Evolutionary conservation across 2,888 invertebrate species (phyloP).

Genomic region (Brachycybe producta): DNA sequence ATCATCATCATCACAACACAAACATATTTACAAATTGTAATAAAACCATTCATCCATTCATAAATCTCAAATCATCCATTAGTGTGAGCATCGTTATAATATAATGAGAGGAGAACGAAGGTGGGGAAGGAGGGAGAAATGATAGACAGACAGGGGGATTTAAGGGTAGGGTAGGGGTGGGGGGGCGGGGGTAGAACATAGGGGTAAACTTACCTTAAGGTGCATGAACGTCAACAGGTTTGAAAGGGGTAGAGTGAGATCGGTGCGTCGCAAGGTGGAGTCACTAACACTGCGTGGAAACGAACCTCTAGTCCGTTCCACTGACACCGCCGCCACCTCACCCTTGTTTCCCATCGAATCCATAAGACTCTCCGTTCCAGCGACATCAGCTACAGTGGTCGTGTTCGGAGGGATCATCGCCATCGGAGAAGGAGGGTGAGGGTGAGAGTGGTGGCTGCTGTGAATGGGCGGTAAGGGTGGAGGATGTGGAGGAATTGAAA

Average conservation of each 20-base stretch:
- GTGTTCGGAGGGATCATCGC: background rate
- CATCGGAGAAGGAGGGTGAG: background rate
- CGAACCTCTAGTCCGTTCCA: conserved; percentile 8
- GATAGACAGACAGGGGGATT: too few relatives aligned
- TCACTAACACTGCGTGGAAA: conserved; percentile 33
- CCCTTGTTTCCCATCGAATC: conserved; percentile 3
- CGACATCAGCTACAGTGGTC: background rate
- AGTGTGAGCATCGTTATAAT: too few relatives aligned
- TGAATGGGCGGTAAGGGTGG: background rate
- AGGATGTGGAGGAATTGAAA: background rate
- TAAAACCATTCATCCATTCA: too few relatives aligned
- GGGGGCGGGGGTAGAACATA: background rate
- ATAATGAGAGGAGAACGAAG: too few relatives aligned
- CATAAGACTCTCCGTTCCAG: background rate
- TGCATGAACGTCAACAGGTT: conserved; percentile 34
- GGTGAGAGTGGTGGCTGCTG: too few relatives aligned
- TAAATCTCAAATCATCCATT: background rate
- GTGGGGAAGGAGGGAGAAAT: too few relatives aligned
- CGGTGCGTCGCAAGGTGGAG: conserved; percentile 31
- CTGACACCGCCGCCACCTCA: conserved; percentile 5
- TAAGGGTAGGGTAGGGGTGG: background rate
- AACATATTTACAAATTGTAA: too few relatives aligned
- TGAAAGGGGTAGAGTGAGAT: conserved; percentile 32
- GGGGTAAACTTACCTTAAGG: conserved; percentile 30
- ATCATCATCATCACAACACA: too few relatives aligned